Evolutionary conservation across 2,888 invertebrate genomes (phyloP).

Genomic region (Plemyria rubiginata): DNA sequence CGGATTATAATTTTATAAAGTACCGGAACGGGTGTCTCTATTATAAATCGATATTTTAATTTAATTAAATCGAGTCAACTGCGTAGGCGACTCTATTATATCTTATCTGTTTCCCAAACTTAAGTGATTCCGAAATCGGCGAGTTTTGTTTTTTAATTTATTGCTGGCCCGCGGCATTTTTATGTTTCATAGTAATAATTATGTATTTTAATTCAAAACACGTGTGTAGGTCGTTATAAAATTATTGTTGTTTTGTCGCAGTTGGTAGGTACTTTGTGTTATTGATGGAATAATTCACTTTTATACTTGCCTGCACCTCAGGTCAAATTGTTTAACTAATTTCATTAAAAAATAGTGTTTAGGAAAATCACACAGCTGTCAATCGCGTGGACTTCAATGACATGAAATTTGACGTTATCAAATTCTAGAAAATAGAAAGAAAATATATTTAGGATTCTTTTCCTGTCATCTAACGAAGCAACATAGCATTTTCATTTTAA

Average conservation of each 20-base stretch:
- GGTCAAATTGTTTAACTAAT: no score
- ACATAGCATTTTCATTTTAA: no score
- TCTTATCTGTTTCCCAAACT: slow-evolving; percentile 55
- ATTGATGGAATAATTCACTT: slow-evolving; percentile 32
- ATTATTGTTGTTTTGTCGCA: slow-evolving; percentile 52
- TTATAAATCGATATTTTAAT: slow-evolving; percentile 66
- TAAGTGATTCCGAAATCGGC: slow-evolving; percentile 61
- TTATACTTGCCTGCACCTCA: neutral
- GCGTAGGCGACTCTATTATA: slow-evolving; percentile 57
- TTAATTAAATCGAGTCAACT: slow-evolving; percentile 63
- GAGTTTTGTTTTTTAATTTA: slow-evolving; percentile 64
- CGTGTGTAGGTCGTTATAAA: slow-evolving; percentile 52
- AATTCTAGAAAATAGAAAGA: no score
- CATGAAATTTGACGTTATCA: no score
- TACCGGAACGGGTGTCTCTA: slow-evolving; percentile 53
- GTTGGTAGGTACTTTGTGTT: slow-evolving; percentile 10
- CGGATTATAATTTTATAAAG: slow-evolving; percentile 36
- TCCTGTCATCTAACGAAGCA: no score
- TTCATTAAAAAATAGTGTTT: no score
- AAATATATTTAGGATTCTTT: no score
- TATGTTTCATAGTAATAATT: slow-evolving; percentile 52
- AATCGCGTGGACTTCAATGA: no score
- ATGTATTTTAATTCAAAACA: slow-evolving; percentile 51
- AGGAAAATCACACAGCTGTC: no score
- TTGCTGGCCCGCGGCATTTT: slow-evolving; percentile 58